Base-by-base conservation (phyloP, 2,888 invertebrate species). In the Oligia latruncula region DNA sequence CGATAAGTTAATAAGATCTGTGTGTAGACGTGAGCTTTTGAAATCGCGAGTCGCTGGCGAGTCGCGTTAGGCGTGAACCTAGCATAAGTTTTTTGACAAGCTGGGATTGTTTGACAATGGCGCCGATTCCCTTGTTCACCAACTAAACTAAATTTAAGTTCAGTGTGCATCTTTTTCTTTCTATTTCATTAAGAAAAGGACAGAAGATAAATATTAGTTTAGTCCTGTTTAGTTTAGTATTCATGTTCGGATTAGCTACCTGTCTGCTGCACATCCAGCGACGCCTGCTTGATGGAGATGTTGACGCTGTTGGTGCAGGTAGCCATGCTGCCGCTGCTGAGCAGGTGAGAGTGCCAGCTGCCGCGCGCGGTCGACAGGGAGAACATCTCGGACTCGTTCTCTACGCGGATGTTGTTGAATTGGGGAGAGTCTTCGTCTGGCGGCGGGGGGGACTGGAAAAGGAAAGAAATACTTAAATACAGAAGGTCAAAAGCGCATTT, bases 191-290 rank as follows among this genome's bases (percentile, higher is more conserved):
- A 29, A 29, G 29, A 29, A 29, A 29, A 29, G 29, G 29, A 29
- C 29, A 29, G 29, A 29, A 29, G 29, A 29, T 29, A 29, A 29
- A 29, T 29, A 29, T 29, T 29, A 1, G 29, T 29, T 29, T 29
- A 29, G 29, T 29, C 29, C 29, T 29, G 29, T 29, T 29, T 29
- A 29, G 29, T 29, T 29, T 29, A 29, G 29, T 29, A 29, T 29
- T 60, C 60, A n/a, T 13, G 60, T n/a, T 60, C 60, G 13, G n/a
- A 13, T 60, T 23, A 60, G 62, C 29, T 64, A 95, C 95, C 95
- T 62, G 98, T 96, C 88, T 98, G 98, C 92, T 98, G 98, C 62
- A 98, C 98, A 93, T 98, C 98, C 35, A 97, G 96, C 0, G 98
- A 98, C 0, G 98, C 98, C 74, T 97, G 96, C 80, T 95, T 95